phyloP scores from a whole-genome alignment of 2,888 invertebrate species.

The Acanthosepion pharaonis region DNA sequence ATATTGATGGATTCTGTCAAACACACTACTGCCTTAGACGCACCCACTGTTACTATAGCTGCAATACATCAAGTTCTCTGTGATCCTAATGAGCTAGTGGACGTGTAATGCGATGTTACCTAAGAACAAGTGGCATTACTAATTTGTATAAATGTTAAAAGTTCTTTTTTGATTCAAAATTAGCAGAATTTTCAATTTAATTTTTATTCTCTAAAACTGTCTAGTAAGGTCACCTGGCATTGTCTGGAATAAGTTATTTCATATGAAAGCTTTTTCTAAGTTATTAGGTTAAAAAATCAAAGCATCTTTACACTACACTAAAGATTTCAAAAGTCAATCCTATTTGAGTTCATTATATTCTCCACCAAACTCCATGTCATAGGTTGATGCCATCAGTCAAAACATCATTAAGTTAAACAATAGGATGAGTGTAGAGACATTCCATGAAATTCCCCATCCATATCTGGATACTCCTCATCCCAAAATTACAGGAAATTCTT shows the following conservation, averaged over 20 bases:
- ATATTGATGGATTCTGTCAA: too few relatives aligned
- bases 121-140: too few relatives aligned
- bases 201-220: too few relatives aligned
- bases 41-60: too few relatives aligned
- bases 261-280: not conserved
- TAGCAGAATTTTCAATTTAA: too few relatives aligned
- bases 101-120: too few relatives aligned
- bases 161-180: too few relatives aligned
- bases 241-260: not conserved
- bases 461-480: constrained; percentile 22
- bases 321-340: not conserved
- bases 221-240: not conserved
- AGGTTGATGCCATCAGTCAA: not conserved
- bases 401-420: not conserved
- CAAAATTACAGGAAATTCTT: constrained; percentile 11
- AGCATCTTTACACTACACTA: not conserved
- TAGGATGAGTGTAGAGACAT: not conserved
- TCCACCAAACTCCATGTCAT: not conserved
- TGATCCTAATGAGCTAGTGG: too few relatives aligned
- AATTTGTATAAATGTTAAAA: too few relatives aligned
- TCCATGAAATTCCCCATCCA: not conserved
- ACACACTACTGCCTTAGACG: too few relatives aligned
- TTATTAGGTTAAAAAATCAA: not conserved
- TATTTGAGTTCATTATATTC: not conserved
- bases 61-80: too few relatives aligned